A percentile compares a stretch with the other conserved stretches of the same genome.
phyloP scores from a whole-genome alignment of 2,888 invertebrate species.

The Sphaeridia pumilis region DNA sequence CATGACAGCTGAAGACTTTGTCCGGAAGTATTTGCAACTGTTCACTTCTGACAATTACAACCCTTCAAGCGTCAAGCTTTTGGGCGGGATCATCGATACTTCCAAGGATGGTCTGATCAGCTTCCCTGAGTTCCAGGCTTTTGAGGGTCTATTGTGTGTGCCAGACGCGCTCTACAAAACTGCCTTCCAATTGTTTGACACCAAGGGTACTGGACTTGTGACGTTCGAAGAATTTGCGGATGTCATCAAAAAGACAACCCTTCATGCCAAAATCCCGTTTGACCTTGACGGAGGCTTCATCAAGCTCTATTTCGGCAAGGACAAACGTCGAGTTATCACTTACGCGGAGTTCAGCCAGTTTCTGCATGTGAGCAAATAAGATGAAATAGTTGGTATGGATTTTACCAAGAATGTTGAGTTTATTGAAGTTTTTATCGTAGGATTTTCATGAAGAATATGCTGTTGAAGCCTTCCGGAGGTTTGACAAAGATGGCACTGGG shows the following conservation, averaged over 20 bases:
- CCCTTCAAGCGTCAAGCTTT: slow-evolving; percentile 73
- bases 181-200: slow-evolving; percentile 96
- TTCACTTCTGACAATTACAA: slow-evolving; percentile 64
- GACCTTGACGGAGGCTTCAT: slow-evolving; percentile 92
- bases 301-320: slow-evolving; percentile 89
- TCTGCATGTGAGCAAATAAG: slow-evolving; percentile 57
- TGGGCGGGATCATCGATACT: slow-evolving; percentile 84
- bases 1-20: slow-evolving; percentile 91
- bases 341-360: slow-evolving; percentile 97
- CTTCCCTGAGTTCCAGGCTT: slow-evolving; percentile 94
- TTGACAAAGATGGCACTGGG: slow-evolving; percentile 78
- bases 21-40: slow-evolving; percentile 79
- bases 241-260: slow-evolving; percentile 84
- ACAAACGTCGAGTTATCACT: slow-evolving; percentile 76
- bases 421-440: slow-evolving; percentile 38
- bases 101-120: slow-evolving; percentile 92
- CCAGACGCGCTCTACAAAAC: slow-evolving; percentile 97
- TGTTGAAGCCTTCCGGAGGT: slow-evolving; percentile 84
- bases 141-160: slow-evolving; percentile 88
- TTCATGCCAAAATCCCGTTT: slow-evolving; percentile 85
- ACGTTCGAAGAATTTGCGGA: slow-evolving; percentile 80
- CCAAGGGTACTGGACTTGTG: slow-evolving; percentile 53
- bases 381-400: not conserved
- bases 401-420: not conserved
- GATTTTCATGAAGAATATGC: slow-evolving; percentile 99